Evolutionary conservation across 2,113 vertebrate species (phyloP).

Genomic region (Trochalopteron elliotii): DNA sequence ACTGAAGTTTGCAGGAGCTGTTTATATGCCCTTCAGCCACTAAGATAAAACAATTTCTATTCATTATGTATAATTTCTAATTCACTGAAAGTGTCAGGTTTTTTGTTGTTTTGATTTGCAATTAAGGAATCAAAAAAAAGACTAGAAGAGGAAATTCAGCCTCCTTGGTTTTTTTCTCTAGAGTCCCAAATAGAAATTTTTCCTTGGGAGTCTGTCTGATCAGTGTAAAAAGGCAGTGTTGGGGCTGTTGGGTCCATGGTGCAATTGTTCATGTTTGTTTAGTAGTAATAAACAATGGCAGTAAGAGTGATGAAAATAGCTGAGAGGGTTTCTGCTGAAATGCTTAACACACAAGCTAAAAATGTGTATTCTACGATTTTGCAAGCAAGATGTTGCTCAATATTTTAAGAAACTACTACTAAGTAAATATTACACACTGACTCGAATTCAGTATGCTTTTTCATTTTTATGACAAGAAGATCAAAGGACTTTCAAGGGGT

Average conservation of each 20-base stretch:
- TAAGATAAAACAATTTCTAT: background rate
- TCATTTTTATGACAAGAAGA: background rate
- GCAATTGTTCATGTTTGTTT: background rate
- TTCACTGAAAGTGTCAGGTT: accelerated
- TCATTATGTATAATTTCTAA: background rate
- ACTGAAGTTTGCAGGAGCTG: background rate
- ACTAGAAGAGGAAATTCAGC: background rate
- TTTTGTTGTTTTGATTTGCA: background rate
- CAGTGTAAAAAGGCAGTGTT: background rate
- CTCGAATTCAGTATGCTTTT: background rate
- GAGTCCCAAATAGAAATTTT: background rate
- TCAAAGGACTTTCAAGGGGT: background rate
- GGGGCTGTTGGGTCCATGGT: background rate
- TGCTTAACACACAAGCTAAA: background rate
- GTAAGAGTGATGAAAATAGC: background rate
- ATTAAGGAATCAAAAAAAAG: background rate
- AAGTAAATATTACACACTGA: background rate
- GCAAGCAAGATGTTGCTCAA: background rate
- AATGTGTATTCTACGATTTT: background rate
- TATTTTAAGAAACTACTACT: background rate
- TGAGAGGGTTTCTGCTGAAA: background rate
- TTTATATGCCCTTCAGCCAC: background rate
- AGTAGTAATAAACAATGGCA: background rate
- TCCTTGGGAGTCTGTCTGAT: background rate
- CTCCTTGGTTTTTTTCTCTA: background rate